Evolutionary conservation across 2,797 vertebrate species (phyloP).

Genomic region (Dendrocincla tyrannina): DNA sequence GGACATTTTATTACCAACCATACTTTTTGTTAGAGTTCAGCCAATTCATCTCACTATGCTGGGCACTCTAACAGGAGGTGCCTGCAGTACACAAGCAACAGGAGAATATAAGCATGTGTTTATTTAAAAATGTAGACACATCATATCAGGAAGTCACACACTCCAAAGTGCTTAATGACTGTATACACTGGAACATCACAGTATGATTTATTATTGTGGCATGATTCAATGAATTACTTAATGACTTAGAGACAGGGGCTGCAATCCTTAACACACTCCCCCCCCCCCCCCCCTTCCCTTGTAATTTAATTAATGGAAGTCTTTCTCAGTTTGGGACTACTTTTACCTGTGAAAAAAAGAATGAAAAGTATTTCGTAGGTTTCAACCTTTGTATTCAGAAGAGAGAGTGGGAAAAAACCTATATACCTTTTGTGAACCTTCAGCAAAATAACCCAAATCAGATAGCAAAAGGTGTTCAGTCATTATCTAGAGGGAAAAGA

Average conservation of each 20-base stretch:
- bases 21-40: neutral
- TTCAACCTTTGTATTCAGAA: neutral
- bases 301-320: neutral
- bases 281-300: too few species aligned
- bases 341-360: neutral
- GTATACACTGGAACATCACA: neutral
- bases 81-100: conserved; percentile 13
- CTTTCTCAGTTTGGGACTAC: neutral
- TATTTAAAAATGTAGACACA: conserved; percentile 19
- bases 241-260: neutral
- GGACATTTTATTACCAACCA: neutral
- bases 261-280: neutral
- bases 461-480: neutral
- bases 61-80: neutral
- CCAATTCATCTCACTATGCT: neutral
- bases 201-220: conserved; percentile 14
- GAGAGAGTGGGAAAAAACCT: neutral
- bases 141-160: conserved; percentile 22
- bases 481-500: neutral
- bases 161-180: conserved; percentile 49
- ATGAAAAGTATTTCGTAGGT: neutral
- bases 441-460: accelerated
- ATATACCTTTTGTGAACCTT: neutral
- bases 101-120: conserved; percentile 41
- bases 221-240: neutral